phyloP scores from a whole-genome alignment of 2,113 vertebrate species.

The Chaetodon trifascialis region DNA sequence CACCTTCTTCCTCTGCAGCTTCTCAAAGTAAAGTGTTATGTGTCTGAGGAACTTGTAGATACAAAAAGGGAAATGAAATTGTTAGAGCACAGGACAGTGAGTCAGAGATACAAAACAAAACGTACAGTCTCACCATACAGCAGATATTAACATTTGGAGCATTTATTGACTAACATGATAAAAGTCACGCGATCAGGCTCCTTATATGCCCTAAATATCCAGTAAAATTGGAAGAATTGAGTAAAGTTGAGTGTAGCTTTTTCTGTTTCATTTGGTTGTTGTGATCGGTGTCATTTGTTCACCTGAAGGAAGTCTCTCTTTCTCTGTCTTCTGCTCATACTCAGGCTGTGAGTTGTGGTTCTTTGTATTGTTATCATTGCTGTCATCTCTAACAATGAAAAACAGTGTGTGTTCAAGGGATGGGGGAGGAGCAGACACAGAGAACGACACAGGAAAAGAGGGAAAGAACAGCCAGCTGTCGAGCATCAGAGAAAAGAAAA shows the following conservation, averaged over 20 bases:
- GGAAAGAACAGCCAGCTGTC: slow-evolving; percentile 76
- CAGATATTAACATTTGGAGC: neutral
- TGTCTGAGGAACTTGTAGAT: slow-evolving; percentile 28
- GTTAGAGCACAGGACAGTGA: slow-evolving; percentile 2
- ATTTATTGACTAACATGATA: neutral
- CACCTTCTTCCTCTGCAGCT: slow-evolving; percentile 39
- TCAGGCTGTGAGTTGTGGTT: slow-evolving; percentile 64
- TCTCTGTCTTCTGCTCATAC: slow-evolving; percentile 32
- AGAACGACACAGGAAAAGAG: slow-evolving; percentile 68
- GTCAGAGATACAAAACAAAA: slow-evolving; percentile 15
- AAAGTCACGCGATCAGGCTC: neutral
- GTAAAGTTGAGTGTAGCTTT: neutral
- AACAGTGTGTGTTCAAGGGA: slow-evolving; percentile 76
- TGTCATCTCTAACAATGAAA: slow-evolving; percentile 84
- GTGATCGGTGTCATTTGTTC: slow-evolving; percentile 46
- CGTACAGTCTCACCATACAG: neutral
- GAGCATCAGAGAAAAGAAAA: slow-evolving; percentile 70
- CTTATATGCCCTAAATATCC: neutral
- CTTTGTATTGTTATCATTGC: slow-evolving; percentile 78
- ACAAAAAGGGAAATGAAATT: slow-evolving; percentile 58
- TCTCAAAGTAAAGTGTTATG: neutral
- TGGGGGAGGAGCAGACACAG: slow-evolving; percentile 73
- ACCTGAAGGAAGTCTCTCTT: slow-evolving; percentile 57
- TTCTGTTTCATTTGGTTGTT: slow-evolving; percentile 27
- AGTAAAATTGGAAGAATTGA: neutral